Base-by-base conservation (phyloP, 2,888 invertebrate species). In the Stegana nigrithorax region DNA sequence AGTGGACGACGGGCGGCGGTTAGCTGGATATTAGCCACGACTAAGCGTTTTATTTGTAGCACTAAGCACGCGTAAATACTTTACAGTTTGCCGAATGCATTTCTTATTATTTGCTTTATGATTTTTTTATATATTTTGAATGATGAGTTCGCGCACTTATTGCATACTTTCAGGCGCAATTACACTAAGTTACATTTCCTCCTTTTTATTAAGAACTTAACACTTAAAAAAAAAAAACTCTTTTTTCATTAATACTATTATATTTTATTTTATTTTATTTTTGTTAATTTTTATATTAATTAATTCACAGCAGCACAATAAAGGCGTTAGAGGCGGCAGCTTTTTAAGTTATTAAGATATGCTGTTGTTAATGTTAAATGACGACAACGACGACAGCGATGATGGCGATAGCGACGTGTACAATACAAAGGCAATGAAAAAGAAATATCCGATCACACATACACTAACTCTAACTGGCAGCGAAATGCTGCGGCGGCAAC, bases 41-140 rank as follows among this genome's bases (percentile, higher is more conserved):
- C 66, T 68, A 68, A 66, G 68, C 68, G 67, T 45, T 36, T 44
- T 39, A 6, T 61, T 47, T 61, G 67, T n/a, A 68, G 68, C 63
- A 72, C 70, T 70, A 72, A 70, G 70, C 72, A 65, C 36, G 62
- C 58, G 39, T 51, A 14, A 12, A 8, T 26, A 27, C 23, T 23
- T 36, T 14, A 19, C 1, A 36, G 19, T 36, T 51, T 2, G 27
- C 21, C 1, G 12, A 47, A 23, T 51, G 23, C 29, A n/a, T 26
- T n/a, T 12, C 26, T 27, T 14, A 4, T n/a, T n/a, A 17, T 36
- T 36, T 39, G 25, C 23, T 56, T 56, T 29, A 1, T 21, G 62
- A 59, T 59, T 62, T 36, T 44, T 62, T 25, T 2, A 21, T 55
- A 50, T 50, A 36, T 29, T 32, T 2, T 2, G 8, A 12, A n/a